phyloP scores from a whole-genome alignment of 2,113 vertebrate genomes.

The Gallinago media region DNA sequence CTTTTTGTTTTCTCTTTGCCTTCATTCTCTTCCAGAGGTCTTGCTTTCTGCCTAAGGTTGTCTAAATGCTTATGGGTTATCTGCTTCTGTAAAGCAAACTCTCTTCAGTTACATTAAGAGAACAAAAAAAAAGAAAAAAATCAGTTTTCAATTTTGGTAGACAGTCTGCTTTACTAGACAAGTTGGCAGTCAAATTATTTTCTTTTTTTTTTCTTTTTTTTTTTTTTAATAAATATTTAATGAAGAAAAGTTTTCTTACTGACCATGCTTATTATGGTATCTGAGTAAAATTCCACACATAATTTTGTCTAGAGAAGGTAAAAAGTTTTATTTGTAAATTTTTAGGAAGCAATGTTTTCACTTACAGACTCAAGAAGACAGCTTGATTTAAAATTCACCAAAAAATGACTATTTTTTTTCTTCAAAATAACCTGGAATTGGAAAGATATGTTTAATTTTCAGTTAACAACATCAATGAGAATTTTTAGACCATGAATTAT shows the following conservation, averaged over 20 bases:
- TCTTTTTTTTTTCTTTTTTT: background rate
- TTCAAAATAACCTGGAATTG: background rate
- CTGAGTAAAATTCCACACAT: background rate
- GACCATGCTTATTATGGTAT: background rate
- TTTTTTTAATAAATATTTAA: fast-evolving
- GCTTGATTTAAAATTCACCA: background rate
- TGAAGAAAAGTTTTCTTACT: background rate
- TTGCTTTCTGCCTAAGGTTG: background rate
- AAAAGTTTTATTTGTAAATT: background rate
- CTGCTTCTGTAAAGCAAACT: background rate
- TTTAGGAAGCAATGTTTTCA: background rate
- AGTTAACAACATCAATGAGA: background rate
- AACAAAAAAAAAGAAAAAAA: background rate
- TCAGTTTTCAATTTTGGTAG: background rate
- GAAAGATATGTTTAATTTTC: background rate
- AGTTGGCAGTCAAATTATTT: background rate
- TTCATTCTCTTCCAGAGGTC: background rate
- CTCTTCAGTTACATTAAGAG: background rate
- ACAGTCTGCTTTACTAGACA: background rate
- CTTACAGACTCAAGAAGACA: background rate
- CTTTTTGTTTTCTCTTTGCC: background rate
- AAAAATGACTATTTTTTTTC: background rate
- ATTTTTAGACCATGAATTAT: background rate
- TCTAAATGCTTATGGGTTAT: background rate
- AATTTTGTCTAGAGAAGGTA: background rate